Evolutionary conservation across 2,113 vertebrate genomes (phyloP).

Genomic region (Alethe diademata): DNA sequence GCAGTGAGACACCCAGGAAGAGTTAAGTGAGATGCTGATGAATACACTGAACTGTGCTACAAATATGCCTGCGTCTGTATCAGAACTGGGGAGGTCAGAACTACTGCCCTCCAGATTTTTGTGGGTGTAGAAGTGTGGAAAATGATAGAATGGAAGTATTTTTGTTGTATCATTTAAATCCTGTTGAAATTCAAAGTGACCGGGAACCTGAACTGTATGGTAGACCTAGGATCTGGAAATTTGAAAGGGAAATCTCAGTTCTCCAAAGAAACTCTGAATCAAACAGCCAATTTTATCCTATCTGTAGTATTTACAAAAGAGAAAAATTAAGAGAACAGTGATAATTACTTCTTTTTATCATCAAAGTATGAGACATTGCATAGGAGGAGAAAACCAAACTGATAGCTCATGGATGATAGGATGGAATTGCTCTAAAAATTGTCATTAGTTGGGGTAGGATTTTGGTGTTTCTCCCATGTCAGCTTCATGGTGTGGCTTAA

Average conservation of each 20-base stretch:
- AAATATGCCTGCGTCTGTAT: not conserved
- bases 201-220: not conserved
- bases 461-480: not conserved
- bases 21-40: not conserved
- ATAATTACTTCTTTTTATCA: not conserved
- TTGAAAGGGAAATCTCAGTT: not conserved
- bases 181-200: not conserved
- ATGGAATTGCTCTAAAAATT: not conserved
- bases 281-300: not conserved
- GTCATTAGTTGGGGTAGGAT: not conserved
- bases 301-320: not conserved
- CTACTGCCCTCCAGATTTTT: not conserved
- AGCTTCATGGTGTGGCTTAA: not conserved
- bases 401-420: not conserved
- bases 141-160: not conserved
- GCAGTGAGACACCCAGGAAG: not conserved
- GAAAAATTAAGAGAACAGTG: not conserved
- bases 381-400: not conserved
- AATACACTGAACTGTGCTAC: not conserved
- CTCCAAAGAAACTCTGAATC: not conserved
- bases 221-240: not conserved
- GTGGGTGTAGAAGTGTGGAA: not conserved
- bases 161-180: not conserved
- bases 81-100: not conserved
- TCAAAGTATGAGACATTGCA: not conserved